These are phyloP conservation scores for Illadopsis cleaveri DNA, from an alignment of 2,113 vertebrate species.

Conservation along the genomic window DNA sequence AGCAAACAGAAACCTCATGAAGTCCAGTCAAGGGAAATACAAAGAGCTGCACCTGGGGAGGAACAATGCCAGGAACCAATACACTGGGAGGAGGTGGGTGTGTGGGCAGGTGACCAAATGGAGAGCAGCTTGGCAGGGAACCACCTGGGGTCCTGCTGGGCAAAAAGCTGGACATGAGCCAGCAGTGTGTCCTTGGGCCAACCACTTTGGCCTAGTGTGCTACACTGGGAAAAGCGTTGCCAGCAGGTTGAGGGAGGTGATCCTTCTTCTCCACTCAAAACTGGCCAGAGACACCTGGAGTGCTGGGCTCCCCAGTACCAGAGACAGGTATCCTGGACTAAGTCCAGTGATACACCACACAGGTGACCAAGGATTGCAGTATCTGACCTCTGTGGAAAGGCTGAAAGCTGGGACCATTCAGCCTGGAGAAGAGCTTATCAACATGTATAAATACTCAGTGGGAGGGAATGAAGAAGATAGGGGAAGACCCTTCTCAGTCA, in stretches of 20 bases:
- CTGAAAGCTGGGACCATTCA: neutral
- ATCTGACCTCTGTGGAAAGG: neutral
- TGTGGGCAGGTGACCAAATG: rapidly evolving
- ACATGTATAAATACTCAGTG: neutral
- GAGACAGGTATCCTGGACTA: neutral
- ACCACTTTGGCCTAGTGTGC: neutral
- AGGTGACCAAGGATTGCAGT: neutral
- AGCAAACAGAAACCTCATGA: neutral
- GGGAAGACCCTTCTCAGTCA: neutral
- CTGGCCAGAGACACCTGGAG: neutral
- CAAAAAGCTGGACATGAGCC: neutral
- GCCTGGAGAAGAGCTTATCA: neutral
- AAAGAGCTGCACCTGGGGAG: neutral
- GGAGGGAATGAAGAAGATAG: neutral
- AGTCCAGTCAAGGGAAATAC: neutral
- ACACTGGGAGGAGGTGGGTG: neutral
- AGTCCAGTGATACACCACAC: neutral
- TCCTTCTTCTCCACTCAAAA: neutral
- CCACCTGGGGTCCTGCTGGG: neutral
- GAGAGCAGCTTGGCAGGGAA: neutral
- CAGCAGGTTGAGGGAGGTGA: neutral
- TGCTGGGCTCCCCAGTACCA: neutral
- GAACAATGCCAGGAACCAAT: neutral
- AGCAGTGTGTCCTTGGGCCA: neutral
- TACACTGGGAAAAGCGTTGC: neutral